These are phyloP conservation scores for Apotomis capreana DNA, from an alignment of 2,888 invertebrate species.

Conservation along the genomic window DNA sequence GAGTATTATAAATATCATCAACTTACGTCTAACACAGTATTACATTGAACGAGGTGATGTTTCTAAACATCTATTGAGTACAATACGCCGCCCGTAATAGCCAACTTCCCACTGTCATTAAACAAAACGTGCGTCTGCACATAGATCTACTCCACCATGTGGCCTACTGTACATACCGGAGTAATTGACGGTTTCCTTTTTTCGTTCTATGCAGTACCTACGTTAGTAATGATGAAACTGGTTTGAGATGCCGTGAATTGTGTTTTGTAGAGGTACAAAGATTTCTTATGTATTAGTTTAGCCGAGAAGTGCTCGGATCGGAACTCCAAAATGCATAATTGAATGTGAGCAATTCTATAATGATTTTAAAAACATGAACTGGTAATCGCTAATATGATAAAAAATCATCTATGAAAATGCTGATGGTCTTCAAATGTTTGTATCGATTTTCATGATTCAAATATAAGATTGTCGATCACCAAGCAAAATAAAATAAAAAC, in stretches of 20 bases:
- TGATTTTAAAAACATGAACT: too few species aligned
- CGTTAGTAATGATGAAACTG: conserved; percentile 18
- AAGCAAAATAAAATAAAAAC: too few species aligned
- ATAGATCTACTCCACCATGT: conserved; percentile 32
- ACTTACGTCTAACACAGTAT: conserved; percentile 7
- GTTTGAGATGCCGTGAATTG: conserved; percentile 25
- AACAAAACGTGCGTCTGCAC: conserved; percentile 21
- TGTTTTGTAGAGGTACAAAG: background rate
- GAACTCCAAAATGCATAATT: background rate
- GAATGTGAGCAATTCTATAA: too few species aligned
- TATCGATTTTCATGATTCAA: too few species aligned
- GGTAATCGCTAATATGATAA: too few species aligned
- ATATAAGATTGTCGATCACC: too few species aligned
- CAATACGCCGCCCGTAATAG: conserved; percentile 26
- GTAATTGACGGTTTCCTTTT: conserved; percentile 60
- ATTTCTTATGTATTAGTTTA: conserved; percentile 9
- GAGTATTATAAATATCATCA: background rate
- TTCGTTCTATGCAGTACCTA: conserved; percentile 43
- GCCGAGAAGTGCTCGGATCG: background rate
- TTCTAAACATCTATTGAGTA: conserved; percentile 36
- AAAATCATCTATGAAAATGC: too few species aligned
- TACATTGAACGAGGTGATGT: conserved; percentile 26
- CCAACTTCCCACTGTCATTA: conserved; percentile 34
- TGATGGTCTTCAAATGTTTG: too few species aligned
- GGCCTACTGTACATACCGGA: conserved; percentile 39